Percentiles rank a stretch among this genome's conserved stretches.
phyloP scores from a whole-genome alignment of 2,888 invertebrate genomes.

The Synergus japonicus region DNA sequence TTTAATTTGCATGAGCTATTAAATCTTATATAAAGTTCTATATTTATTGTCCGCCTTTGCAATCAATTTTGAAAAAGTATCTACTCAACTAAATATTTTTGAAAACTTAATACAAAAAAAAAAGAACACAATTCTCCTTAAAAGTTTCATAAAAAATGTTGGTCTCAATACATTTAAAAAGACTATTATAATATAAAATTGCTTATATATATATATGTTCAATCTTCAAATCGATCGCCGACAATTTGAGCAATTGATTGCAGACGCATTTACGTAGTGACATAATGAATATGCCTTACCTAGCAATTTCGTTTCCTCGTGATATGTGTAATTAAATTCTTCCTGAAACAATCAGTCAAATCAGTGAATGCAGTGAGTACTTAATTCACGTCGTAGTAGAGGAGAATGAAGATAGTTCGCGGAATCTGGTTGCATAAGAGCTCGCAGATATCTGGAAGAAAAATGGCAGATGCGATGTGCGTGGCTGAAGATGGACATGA shows the following conservation, averaged over 20 bases:
- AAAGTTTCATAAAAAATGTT: not conserved
- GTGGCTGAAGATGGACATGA: constrained; percentile 40
- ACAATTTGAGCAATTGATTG: not conserved
- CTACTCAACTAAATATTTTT: too few species aligned
- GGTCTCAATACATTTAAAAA: not conserved
- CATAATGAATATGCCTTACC: not conserved
- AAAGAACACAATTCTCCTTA: too few species aligned
- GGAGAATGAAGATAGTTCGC: not conserved
- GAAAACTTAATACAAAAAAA: too few species aligned
- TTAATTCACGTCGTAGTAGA: not conserved
- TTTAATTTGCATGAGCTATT: not conserved
- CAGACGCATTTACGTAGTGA: not conserved
- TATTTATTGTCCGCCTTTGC: too few species aligned
- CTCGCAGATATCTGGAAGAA: not conserved
- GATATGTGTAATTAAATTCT: not conserved
- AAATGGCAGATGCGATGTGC: constrained; percentile 16
- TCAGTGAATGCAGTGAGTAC: not conserved
- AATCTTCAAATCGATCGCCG: not conserved
- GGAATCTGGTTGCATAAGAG: constrained; percentile 16
- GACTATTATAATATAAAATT: not conserved
- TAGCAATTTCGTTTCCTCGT: not conserved
- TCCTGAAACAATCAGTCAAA: constrained; percentile 13
- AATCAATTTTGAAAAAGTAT: too few species aligned
- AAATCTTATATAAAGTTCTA: not conserved
- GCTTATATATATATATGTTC: not conserved